Evolutionary conservation across 2,797 vertebrate species (phyloP).

Genomic region (Pangasius djambal): DNA sequence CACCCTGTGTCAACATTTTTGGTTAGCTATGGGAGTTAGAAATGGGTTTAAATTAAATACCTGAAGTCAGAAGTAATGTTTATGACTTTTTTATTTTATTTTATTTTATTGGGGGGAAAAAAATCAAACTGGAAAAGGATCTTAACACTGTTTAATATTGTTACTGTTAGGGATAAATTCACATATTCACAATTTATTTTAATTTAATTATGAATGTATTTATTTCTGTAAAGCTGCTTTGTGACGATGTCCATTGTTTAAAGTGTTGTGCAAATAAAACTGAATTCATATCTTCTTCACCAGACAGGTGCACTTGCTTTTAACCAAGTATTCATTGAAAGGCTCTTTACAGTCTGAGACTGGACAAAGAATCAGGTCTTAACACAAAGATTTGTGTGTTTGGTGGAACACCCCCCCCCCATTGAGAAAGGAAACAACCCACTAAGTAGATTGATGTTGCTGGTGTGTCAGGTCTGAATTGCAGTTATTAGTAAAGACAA

Average conservation of each 20-base stretch:
- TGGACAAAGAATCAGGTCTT: neutral
- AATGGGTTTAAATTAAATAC: no score
- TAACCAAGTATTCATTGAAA: neutral
- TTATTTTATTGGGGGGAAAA: no score
- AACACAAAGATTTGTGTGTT: neutral
- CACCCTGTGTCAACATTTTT: no score
- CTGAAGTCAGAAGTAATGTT: no score
- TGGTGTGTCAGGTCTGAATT: neutral
- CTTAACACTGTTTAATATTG: neutral
- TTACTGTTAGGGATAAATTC: no score
- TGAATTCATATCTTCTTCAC: neutral
- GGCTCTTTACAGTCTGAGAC: neutral
- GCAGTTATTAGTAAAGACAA: slow-evolving; percentile 1
- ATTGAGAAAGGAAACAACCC: neutral
- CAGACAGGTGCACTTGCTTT: neutral
- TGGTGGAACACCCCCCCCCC: neutral
- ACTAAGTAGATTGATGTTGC: neutral
- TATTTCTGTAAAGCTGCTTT: no score
- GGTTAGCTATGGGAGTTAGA: no score
- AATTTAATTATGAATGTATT: no score
- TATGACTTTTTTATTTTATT: no score
- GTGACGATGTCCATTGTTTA: no score
- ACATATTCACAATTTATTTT: no score
- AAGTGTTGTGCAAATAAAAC: no score
- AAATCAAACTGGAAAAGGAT: neutral